Base-by-base conservation (phyloP, 2,797 vertebrate genomes). In the Chanos chanos region DNA sequence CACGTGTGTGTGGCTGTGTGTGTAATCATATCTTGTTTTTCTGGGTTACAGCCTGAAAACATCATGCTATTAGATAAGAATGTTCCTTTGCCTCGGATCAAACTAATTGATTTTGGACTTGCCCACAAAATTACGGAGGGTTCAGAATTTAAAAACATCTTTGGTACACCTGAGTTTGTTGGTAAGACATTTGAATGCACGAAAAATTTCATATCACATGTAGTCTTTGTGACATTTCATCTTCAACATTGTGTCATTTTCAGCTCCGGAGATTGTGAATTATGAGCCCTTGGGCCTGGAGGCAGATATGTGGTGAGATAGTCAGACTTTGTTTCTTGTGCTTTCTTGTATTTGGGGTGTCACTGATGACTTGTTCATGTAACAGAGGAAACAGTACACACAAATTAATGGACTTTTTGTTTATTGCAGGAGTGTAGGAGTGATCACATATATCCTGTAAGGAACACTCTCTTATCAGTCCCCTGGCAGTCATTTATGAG, bases 401-500 rank as follows among this genome's bases (percentile, higher is more conserved):
- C 43, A 18, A 15, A 49, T 15, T 33, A 13, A n/a, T n/a, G n/a
- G n/a, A n/a, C 15, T 24, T 12, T 4, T 41, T 54, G 30, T 22
- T 7, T 58, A 15, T 54, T 41, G 12, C 22, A 98, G 96, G 95
- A 98, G 95, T 83, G 92, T 98, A 5, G 96, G 96, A 52, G 95
- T 99, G 75, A 97, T 99, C 86, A 99, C 95, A 57, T 99, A 98
- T 67, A 94, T 99, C 70, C 88, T 99, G 95, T 99, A 84, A 97
- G 96, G n/a, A n/a, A n/a, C n/a, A n/a, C n/a, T n/a, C n/a, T n/a
- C n/a, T n/a, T n/a, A n/a, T n/a, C n/a, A n/a, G n/a, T n/a, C n/a
- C n/a, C n/a, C n/a, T n/a, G n/a, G n/a, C n/a, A n/a, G n/a, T n/a
- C n/a, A n/a, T n/a, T n/a, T n/a, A n/a, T n/a, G n/a, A n/a, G n/a